Evolutionary conservation across 2,113 vertebrate species (phyloP).

Genomic region (Alouatta palliata): DNA sequence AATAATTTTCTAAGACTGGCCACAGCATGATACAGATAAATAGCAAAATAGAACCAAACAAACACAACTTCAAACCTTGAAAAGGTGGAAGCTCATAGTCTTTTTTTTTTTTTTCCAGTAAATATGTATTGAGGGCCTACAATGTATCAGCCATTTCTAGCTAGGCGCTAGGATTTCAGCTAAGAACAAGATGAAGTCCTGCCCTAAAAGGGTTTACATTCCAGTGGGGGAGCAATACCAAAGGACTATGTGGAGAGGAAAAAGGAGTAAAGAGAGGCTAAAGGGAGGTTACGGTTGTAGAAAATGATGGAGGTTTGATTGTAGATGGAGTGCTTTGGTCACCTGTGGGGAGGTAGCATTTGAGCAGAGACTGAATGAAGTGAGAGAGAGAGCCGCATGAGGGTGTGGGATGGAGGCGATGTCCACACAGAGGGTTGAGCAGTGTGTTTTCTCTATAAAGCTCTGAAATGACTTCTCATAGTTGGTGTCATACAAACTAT

Average conservation of each 20-base stretch:
- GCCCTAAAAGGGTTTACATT: background rate
- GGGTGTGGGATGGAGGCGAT: fast-evolving
- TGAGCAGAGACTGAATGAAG: background rate
- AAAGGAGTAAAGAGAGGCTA: background rate
- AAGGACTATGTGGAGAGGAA: background rate
- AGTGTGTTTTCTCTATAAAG: background rate
- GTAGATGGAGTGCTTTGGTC: background rate
- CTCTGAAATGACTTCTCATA: background rate
- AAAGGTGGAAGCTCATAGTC: background rate
- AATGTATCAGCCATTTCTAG: background rate
- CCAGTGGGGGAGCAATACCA: fast-evolving
- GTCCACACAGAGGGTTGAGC: background rate
- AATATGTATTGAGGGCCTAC: background rate
- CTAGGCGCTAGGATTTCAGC: background rate
- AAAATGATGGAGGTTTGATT: background rate
- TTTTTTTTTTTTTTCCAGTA: background rate
- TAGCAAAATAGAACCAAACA: background rate
- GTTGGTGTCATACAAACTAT: background rate
- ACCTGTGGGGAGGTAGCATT: background rate
- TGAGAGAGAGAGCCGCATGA: background rate
- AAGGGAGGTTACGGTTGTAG: background rate
- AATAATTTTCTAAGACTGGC: background rate
- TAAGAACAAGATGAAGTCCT: background rate
- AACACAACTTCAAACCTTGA: background rate
- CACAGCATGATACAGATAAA: background rate